Base-by-base conservation (phyloP, 1,140 invertebrate genomes). In the Drosophila nigrodunni region DNA sequence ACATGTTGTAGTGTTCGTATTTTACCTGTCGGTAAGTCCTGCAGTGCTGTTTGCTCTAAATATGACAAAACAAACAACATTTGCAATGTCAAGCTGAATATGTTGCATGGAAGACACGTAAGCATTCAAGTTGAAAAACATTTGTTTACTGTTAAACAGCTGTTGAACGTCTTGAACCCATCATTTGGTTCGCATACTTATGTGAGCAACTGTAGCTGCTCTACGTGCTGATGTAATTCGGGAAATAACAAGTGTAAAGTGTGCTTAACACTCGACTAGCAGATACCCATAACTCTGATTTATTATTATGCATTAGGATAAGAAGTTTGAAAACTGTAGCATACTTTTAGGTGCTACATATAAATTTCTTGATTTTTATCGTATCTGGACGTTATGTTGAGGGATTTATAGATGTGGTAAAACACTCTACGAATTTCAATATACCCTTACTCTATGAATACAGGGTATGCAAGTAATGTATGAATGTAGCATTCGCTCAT, bases 211-310 rank as follows among this genome's bases (percentile, higher is more conserved):
- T 70, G 49, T 15, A 39, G 47, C 39, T 70, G 58, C 58, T 25
- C 25, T 54, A 70, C 58, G 67, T 72, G 69, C 54, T 55, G 49
- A 70, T 69, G 47, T 69, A 61, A 61, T 44, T 44, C 43, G 15
- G 60, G 37, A 18, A 21, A 35, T 11, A 35, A 35, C 25, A 34
- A 39, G 9, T 21, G 18, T 0, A 21, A 21, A 21, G 13, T 59
- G 15, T 55, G 35, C 34, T 54, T 37, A 57, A 2, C 2, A 41
- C 11, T 30, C 25, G 25, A 30, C 25, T 30, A 30, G 25, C 3
- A 30, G 25, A 30, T 30, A 30, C 25, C 25, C 25, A 6, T 30
- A 6, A 30, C 6, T 30, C 25, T 30, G 25, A 0, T 30, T 30
- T 30, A 2, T 30, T 30, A 0, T 30, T 30, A 5, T 2, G 25